Evolutionary conservation across 1,140 invertebrate species (phyloP), one percentile per base, ranked within the genome.

Genomic region (Myzus persicae): DNA sequence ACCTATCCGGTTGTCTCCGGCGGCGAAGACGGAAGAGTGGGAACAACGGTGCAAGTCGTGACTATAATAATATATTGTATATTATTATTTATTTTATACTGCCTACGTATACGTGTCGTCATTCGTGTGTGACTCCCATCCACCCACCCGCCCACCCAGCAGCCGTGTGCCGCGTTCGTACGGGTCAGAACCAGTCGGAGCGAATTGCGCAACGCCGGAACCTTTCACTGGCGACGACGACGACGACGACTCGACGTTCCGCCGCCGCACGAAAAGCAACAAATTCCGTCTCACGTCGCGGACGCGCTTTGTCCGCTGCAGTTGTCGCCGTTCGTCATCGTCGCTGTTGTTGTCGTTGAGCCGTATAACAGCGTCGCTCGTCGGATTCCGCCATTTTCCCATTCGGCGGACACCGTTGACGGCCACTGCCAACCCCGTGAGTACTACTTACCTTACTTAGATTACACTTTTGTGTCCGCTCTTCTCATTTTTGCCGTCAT

Each of bases 161-260:
- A 20, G 76, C n/a, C 81, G 22, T 4, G 84, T 26, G 26, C 26
- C 40, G 26, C 5, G 38, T 18, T 76, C 31, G 31, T 76, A n/a
- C 59, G 59, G 59, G n/a, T 76, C 59, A 76, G 31, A 76, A n/a
- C 59, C 40, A 42, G 84, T 85, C 84, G 1, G 11, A 42, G 40
- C 40, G 82, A 26, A 44, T 85, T 85, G 84, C 84, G 84, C 84
- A 85, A 85, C 84, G 84, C 9, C 38, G 40, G 26, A 31, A 44
- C 84, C 84, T 85, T 85, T 85, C 84, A 42, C 84, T 31, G 84
- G 42, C 81, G 22, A 82, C 82, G 81, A 40, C 81, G 42, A 85
- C 11, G 18, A n/a, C 81, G 76, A 38, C 81, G 42, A 85, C 11
- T 18, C 38, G 42, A 87, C 31, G 38, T 84, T 26, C 40, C 24